Evolutionary conservation across 2,888 invertebrate genomes (phyloP), one percentile per base, ranked within the genome.

Genomic region (Arctia plantaginis): DNA sequence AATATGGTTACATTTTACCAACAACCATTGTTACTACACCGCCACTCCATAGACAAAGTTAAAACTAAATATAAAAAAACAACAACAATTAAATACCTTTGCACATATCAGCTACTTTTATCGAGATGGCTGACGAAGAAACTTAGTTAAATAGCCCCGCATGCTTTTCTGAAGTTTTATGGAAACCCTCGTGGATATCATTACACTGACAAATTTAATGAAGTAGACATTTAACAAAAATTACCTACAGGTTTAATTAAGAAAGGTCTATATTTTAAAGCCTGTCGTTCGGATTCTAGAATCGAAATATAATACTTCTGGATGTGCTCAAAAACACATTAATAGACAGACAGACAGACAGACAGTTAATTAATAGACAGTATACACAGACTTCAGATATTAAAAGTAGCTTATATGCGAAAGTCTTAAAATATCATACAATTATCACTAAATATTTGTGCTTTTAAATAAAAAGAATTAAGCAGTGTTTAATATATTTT

Each of bases 31-130:
- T 75, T 73, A 75, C 33, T 80, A 75, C 77, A 74, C 77, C 77
- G 76, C 78, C 77, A 87, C 72, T 87, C 83, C 81, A 88, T 82
- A 78, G 87, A 85, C 77, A 77, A 88, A 88, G 89, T 88, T 62
- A 62, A 30, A 62, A 30, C 86, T 89, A 87, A 77, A 83, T 65
- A 75, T 41, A 85, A 90, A 90, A 88, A 62, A 82, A 85, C 88
- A 90, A 90, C 88, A 90, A 88, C 79, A 77, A 62, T 44, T 62
- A 44, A 71, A 67, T n/a, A 64, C 71, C 27, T 66, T 13, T 62
- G 27, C 68, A 71, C 66, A 71, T n/a, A n/a, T 66, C 12, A 62
- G 66, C 66, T 67, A 62, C 55, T 74, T 72, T 75, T 66, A 69
- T 72, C 33, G 15, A n/a, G 12, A 66, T 23, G 0, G 59, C 41